Evolutionary conservation across 2,797 vertebrate species (phyloP), one percentile per base, ranked within the genome.

Genomic region (Aldrovandia affinis): DNA sequence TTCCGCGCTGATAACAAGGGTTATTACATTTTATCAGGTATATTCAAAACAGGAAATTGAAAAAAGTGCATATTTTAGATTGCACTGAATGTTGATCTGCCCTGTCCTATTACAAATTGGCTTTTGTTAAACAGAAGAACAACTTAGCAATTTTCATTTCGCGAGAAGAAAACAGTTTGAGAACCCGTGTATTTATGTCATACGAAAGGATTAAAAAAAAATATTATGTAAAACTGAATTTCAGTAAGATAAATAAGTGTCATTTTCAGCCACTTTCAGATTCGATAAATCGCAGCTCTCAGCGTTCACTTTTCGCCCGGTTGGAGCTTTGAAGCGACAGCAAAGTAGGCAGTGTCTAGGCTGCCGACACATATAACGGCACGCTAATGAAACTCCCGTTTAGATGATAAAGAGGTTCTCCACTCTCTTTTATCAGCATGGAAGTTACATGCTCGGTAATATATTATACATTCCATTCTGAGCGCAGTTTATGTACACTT

Each of bases 341-440:
- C 39, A 44, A 52, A 86, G 87, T 86, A 80, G 85, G 84, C 79
- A 68, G 25, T 30, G 36, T 54, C 81, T 85, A 79, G n/a, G 55
- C 68, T 79, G 84, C 68, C 7, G 59, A 84, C 73, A 85, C 55
- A 25, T 78, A 68, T 73, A n/a, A 33, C 33, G 75, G 83, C 33
- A 75, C 83, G 86, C 82, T 88, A 88, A 92, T 88, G 83, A 85
- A 86, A 89, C 82, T 85, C 36, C 70, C 81, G 83, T 88, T 84
- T 85, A 90, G 87, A 82, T 86, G 86, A 88, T 89, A 90, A 90
- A 85, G 87, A 83, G 91, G 88, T 89, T 90, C 52, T 28, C 3
- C 7, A 36, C 85, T 81, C 39, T 85, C 85, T 91, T 89, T 92
- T 91, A 92, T 93, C 89, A 89, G 86, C 85, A 63, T 55, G 80